A percentile compares a stretch with the other conserved stretches of the same genome.
These are phyloP conservation scores for Neoaliturus tenellus DNA, from an alignment of 2,888 invertebrate genomes.

Conservation along the genomic window DNA sequence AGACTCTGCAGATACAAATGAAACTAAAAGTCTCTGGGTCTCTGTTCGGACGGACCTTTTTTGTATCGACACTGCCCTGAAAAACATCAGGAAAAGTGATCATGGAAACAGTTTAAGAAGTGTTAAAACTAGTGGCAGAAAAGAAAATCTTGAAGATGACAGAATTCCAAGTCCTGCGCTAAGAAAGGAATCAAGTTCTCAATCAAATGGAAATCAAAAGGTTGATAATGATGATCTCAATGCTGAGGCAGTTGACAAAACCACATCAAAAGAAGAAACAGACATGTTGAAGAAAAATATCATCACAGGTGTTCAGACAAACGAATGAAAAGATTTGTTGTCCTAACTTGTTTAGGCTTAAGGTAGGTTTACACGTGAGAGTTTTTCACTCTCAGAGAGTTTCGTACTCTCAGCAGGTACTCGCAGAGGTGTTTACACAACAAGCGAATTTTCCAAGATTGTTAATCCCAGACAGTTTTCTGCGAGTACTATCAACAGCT, in stretches of 20 bases:
- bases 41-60: constrained; percentile 1
- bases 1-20: background rate
- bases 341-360: too few relatives aligned
- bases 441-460: too few relatives aligned
- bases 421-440: too few relatives aligned
- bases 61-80: constrained; percentile 9
- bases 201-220: background rate
- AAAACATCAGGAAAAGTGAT: background rate
- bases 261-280: background rate
- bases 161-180: background rate
- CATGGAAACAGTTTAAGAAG: background rate
- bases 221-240: background rate
- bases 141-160: background rate
- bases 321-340: too few relatives aligned
- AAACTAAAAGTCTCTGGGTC: background rate
- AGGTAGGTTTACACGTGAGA: too few relatives aligned
- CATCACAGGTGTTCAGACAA: background rate
- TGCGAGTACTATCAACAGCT: too few relatives aligned
- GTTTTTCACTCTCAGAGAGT: too few relatives aligned
- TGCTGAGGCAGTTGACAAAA: constrained; percentile 62
- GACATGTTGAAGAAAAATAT: background rate
- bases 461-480: too few relatives aligned
- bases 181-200: background rate
- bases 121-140: background rate
- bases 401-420: too few relatives aligned